A percentile compares a stretch with the other conserved stretches of the same genome.
These are phyloP conservation scores for Periparus ater DNA, from an alignment of 2,797 vertebrate genomes.

Conservation along the genomic window DNA sequence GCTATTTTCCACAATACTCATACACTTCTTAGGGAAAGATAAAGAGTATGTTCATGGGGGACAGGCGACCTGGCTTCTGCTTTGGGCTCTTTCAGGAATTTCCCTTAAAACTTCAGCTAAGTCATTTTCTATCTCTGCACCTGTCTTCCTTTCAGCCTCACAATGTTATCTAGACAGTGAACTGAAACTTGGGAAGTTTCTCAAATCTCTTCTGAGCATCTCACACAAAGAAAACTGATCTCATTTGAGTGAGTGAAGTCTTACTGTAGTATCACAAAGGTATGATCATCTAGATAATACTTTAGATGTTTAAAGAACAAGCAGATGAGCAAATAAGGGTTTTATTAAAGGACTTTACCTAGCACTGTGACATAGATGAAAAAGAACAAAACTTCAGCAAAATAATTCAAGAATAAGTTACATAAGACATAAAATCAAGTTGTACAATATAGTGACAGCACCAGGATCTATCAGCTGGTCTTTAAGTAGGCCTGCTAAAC, in stretches of 20 bases:
- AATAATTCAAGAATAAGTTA: neutral
- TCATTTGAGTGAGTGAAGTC: neutral
- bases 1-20: neutral
- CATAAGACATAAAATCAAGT: neutral
- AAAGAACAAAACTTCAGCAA: neutral
- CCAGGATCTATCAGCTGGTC: neutral
- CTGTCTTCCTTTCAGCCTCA: neutral
- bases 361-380: neutral
- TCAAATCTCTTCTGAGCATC: neutral
- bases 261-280: neutral
- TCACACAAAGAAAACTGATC: accelerated
- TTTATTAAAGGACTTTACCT: neutral
- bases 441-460: neutral
- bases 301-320: neutral
- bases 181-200: neutral
- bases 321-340: neutral
- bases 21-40: neutral
- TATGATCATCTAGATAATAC: neutral
- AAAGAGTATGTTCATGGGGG: neutral
- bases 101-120: neutral
- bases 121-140: neutral
- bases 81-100: neutral
- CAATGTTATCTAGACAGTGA: neutral
- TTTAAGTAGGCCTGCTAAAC: neutral
- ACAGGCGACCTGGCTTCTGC: neutral